Evolutionary conservation across 2,113 vertebrate species (phyloP), one percentile per base, ranked within the genome.

Genomic region (Microcebus lehilahytsara): DNA sequence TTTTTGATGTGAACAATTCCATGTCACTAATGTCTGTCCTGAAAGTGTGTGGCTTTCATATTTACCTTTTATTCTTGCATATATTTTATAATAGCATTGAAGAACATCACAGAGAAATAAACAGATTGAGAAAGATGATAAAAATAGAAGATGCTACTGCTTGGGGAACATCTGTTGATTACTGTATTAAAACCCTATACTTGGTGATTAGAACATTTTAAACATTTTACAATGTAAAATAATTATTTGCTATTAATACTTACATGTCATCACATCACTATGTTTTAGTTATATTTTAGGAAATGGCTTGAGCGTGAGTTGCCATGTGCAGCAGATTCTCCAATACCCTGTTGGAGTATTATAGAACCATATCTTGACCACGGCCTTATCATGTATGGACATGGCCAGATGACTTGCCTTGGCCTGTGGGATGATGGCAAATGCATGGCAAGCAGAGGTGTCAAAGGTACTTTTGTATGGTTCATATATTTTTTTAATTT

Each of bases 361-460:
- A 32, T 9, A 32, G 27, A 62, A 69, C 9, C 11, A 4, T 25
- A 42, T 0, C 5, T 81, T 60, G 25, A 64, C 1, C 32, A 60
- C 10, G 6, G 9, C 14, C n/a, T 46, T 11, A 12, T 60, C 2
- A 1, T 14, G 0, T 27, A 20, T 46, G 23, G 46, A 83, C 14
- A 40, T 11, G 77, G 34, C 30, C 11, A 46, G 30, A 37, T 87
- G 56, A 83, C 23, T 85, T 80, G 14, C 8, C 91, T 80, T 89
- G 56, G 27, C 16, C 40, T 88, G 10, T 60, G 19, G 17, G 9
- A 66, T 84, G 51, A 11, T 46, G 25, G 12, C 34, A 53, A 66
- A 49, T 56, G 12, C 4, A 56, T 32, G 19, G 13, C 9, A 78
- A 94, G 19, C 14, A 80, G 37, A 79, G 17, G 5, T 37, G 32